A percentile compares a stretch with the other conserved stretches of the same genome.
Evolutionary conservation across 1,140 invertebrate genomes (phyloP).

Genomic region (Coelopa frigida): DNA sequence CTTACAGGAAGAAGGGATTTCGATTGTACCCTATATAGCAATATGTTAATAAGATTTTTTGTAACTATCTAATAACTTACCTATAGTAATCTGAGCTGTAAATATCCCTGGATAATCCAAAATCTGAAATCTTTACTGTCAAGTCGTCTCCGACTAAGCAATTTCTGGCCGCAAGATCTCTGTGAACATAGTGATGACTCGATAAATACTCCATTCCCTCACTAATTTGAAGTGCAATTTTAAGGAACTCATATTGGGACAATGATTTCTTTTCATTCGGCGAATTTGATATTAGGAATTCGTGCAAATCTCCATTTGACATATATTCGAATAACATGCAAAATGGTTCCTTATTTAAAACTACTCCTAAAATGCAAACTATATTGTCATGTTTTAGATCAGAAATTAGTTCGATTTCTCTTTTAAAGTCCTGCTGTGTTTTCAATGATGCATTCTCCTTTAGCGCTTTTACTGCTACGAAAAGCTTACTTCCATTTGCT

Average conservation of each 20-base stretch:
- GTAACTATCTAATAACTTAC: constrained; percentile 22
- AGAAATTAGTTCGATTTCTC: constrained; percentile 87
- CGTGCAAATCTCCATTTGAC: constrained; percentile 89
- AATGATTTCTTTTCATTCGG: constrained; percentile 70
- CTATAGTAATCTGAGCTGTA: constrained; percentile 79
- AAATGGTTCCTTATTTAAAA: constrained; percentile 82
- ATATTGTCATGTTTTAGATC: constrained; percentile 93
- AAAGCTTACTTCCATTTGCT: constrained; percentile 58
- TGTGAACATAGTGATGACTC: constrained; percentile 89
- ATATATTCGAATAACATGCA: constrained; percentile 97
- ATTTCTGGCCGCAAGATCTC: constrained; percentile 93
- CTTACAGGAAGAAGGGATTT: constrained; percentile 76
- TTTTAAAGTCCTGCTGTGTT: constrained; percentile 83
- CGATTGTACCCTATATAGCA: constrained; percentile 60
- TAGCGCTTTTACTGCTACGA: constrained; percentile 89
- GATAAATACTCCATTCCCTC: constrained; percentile 93
- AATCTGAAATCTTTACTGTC: constrained; percentile 93
- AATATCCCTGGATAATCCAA: constrained; percentile 89
- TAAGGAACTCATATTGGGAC: constrained; percentile 72
- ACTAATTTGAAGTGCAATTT: constrained; percentile 85
- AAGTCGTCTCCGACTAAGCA: constrained; percentile 91
- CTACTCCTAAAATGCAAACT: constrained; percentile 88
- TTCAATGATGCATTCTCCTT: constrained; percentile 89
- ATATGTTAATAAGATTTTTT: constrained; percentile 7
- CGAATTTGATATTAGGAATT: constrained; percentile 85